Conservation (phyloP, 2,113 vertebrate genomes). For the Dendrocopos noguchii region DNA sequence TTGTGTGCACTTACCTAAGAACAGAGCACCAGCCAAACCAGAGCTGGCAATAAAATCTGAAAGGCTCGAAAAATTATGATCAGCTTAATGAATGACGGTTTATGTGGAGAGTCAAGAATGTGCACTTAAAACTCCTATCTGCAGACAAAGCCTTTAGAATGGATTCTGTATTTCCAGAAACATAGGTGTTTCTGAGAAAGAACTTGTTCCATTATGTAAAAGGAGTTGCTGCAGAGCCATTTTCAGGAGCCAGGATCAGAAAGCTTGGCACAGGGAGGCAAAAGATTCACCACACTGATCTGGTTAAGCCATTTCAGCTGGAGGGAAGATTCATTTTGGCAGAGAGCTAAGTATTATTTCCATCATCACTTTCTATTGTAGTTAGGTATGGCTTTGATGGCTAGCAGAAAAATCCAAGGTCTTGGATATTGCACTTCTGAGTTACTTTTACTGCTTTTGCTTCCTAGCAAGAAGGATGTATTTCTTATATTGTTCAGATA, state of each 20-base stretch:
- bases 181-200: background rate
- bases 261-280: background rate
- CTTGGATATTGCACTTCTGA: background rate
- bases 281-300: constrained; percentile 7
- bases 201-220: background rate
- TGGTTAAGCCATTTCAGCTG: constrained; percentile 10
- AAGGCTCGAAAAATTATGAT: background rate
- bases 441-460: background rate
- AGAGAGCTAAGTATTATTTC: constrained; percentile 13
- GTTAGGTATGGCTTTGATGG: constrained; percentile 23
- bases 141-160: background rate
- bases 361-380: constrained; percentile 6
- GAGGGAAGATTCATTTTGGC: constrained; percentile 28
- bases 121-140: background rate
- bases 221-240: background rate
- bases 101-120: accelerated
- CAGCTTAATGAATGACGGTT: background rate
- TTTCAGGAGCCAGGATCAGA: background rate
- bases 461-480: background rate
- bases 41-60: background rate
- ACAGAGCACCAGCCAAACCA: background rate
- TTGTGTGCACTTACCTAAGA: background rate
- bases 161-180: background rate
- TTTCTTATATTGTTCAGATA: background rate
- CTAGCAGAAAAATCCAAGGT: background rate